Conservation (phyloP, 2,888 invertebrate genomes). For the Glaucopsyche alexis region DNA sequence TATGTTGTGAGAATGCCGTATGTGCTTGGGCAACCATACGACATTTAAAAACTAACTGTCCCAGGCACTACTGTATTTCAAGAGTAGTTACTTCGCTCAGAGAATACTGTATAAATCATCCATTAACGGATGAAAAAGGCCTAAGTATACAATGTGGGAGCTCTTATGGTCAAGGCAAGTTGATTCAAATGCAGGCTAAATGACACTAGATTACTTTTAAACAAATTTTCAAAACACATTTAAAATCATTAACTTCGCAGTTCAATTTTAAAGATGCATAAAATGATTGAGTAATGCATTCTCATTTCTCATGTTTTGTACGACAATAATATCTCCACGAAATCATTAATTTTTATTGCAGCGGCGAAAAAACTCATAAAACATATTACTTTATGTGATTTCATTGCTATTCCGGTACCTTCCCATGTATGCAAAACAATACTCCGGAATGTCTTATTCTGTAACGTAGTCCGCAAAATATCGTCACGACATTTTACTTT, state of each 20-base stretch:
- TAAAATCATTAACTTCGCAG: not conserved
- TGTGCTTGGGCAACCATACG: too few species aligned
- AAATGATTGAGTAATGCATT: conserved; percentile 21
- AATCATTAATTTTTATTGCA: conserved; percentile 24
- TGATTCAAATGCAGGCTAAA: too few species aligned
- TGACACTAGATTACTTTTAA: not conserved
- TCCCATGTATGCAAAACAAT: conserved; percentile 33
- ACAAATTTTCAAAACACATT: not conserved
- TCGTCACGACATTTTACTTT: conserved; percentile 15
- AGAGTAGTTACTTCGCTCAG: too few species aligned
- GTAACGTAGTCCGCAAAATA: conserved; percentile 29
- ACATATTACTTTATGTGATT: conserved; percentile 31
- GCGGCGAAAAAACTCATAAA: conserved; percentile 29
- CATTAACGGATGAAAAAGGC: too few species aligned
- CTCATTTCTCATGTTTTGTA: not conserved
- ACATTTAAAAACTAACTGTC: too few species aligned
- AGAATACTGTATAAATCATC: too few species aligned
- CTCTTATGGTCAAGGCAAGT: too few species aligned
- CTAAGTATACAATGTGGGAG: too few species aligned
- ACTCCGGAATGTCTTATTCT: conserved; percentile 32
- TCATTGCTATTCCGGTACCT: conserved; percentile 31
- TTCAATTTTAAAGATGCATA: not conserved
- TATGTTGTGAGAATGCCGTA: too few species aligned
- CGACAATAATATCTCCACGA: conserved; percentile 21
- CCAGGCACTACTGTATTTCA: too few species aligned